Conservation (phyloP, 1,140 invertebrate genomes). For the Sogatella furcifera region DNA sequence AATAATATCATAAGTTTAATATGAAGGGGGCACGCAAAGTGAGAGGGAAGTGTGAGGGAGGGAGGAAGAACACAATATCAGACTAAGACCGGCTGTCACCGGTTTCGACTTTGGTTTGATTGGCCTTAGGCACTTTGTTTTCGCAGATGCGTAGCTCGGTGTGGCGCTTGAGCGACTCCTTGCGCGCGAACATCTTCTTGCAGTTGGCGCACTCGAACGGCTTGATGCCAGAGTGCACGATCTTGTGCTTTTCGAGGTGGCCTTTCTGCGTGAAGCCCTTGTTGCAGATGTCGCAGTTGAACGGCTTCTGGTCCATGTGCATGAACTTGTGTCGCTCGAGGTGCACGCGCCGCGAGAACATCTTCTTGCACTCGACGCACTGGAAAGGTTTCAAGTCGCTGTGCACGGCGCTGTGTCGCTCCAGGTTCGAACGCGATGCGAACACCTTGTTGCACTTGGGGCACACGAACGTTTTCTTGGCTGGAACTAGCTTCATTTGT, state of each 20-base stretch:
- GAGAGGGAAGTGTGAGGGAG: too few relatives aligned
- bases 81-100: too few relatives aligned
- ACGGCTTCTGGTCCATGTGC: conserved; percentile 3
- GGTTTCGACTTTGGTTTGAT: too few relatives aligned
- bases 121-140: too few relatives aligned
- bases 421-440: not conserved
- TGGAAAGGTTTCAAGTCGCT: conserved; percentile 25
- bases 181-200: not conserved
- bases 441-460: not conserved
- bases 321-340: conserved; percentile 5
- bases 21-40: too few relatives aligned
- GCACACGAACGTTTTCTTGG: not conserved
- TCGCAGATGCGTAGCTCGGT: not conserved
- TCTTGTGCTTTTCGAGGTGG: conserved; percentile 7
- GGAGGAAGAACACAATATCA: too few relatives aligned
- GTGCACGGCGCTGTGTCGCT: conserved; percentile 14
- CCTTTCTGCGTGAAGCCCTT: conserved; percentile 6
- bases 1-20: too few relatives aligned
- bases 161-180: not conserved
- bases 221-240: not conserved
- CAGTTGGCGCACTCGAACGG: not conserved
- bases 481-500: not conserved
- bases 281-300: conserved; percentile 6
- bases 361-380: conserved; percentile 7
- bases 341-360: conserved; percentile 1